phyloP scores from a whole-genome alignment of 2,113 vertebrate genomes.

The Forbesichthys agassizii region DNA sequence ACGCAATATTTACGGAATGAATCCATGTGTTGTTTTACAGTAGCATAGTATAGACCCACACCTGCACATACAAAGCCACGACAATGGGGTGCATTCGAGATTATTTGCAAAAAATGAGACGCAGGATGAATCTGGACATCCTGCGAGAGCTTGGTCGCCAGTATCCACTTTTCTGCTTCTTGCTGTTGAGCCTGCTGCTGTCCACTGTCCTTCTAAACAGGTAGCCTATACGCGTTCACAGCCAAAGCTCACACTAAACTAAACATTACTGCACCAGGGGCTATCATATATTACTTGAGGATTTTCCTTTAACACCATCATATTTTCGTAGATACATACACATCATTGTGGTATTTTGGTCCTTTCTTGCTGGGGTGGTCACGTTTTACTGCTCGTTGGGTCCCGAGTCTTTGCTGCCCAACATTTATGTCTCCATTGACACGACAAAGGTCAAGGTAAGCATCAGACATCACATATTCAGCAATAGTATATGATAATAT shows the following conservation, averaged over 20 bases:
- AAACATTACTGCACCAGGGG: too few relatives aligned
- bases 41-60: slow-evolving; percentile 1
- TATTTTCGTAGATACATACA: slow-evolving; percentile 85
- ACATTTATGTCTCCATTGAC: slow-evolving; percentile 86
- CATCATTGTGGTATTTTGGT: slow-evolving; percentile 94
- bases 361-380: slow-evolving; percentile 90
- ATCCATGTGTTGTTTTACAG: slow-evolving; percentile 25
- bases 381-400: slow-evolving; percentile 91
- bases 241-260: background rate
- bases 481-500: too few relatives aligned
- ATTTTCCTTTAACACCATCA: background rate
- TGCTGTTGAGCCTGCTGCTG: slow-evolving; percentile 80
- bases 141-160: slow-evolving; percentile 86
- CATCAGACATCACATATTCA: background rate
- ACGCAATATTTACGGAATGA: background rate
- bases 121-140: slow-evolving; percentile 75
- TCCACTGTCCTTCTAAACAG: slow-evolving; percentile 88
- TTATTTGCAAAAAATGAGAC: slow-evolving; percentile 69
- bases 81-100: slow-evolving; percentile 63
- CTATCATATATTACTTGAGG: too few relatives aligned
- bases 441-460: slow-evolving; percentile 85
- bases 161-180: slow-evolving; percentile 90
- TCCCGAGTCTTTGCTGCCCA: slow-evolving; percentile 90
- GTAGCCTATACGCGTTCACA: slow-evolving; percentile 58
- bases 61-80: background rate